These are phyloP conservation scores for Acanthopleura granulata DNA, from an alignment of 2,888 invertebrate species.

Conservation along the genomic window DNA sequence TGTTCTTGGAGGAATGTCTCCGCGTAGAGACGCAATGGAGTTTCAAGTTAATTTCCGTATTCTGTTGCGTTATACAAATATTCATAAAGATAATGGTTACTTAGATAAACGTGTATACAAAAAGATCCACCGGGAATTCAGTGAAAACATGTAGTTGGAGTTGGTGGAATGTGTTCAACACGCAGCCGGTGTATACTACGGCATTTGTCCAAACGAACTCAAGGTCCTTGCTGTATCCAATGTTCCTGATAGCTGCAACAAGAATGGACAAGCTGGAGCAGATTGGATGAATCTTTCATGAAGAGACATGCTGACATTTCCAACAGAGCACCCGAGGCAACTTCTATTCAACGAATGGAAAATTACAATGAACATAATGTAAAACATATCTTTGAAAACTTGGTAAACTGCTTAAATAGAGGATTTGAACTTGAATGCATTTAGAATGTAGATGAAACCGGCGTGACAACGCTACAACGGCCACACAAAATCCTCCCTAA, in stretches of 20 bases:
- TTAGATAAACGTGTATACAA: neutral
- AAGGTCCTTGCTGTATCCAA: neutral
- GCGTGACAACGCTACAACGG: slow-evolving; percentile 21
- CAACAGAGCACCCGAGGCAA: slow-evolving; percentile 20
- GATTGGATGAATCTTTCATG: slow-evolving; percentile 2
- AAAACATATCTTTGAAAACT: slow-evolving; percentile 13
- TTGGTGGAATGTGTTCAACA: neutral
- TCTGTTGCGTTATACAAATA: neutral
- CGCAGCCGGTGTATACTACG: neutral
- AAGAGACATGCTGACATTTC: slow-evolving; percentile 12
- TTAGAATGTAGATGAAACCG: slow-evolving; percentile 26
- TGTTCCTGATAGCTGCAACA: neutral
- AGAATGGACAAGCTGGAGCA: neutral
- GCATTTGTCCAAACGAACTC: neutral
- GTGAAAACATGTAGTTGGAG: neutral
- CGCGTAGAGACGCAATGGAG: neutral
- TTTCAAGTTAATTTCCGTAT: neutral
- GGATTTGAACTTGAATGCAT: slow-evolving; percentile 11
- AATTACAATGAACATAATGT: slow-evolving; percentile 20
- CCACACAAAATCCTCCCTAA: slow-evolving; percentile 16
- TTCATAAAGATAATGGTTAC: neutral
- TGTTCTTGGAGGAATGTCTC: too few relatives aligned
- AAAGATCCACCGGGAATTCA: neutral
- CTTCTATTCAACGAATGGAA: slow-evolving; percentile 6
- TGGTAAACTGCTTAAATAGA: neutral